phyloP scores from a whole-genome alignment of 2,888 invertebrate species.

The Drosophila cracens region DNA sequence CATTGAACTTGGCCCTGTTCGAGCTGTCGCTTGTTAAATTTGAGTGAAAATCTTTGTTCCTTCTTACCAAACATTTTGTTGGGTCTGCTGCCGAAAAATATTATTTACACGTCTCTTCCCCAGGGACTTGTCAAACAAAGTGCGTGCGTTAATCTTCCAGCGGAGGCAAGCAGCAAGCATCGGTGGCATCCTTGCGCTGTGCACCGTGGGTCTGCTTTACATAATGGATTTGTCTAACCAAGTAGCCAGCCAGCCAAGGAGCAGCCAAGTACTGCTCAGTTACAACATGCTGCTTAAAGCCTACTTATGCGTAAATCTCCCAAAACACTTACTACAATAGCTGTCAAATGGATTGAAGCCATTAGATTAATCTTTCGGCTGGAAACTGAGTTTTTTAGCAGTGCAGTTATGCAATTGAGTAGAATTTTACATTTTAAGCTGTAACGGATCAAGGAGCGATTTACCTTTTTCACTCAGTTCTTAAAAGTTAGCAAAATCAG shows the following conservation, averaged over 20 bases:
- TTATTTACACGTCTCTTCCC: constrained; percentile 35
- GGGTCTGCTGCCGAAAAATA: constrained; percentile 24
- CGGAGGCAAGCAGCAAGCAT: too few species aligned
- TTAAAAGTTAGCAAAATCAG: neutral
- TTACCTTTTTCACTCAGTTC: neutral
- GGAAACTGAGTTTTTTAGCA: neutral
- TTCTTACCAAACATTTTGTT: neutral
- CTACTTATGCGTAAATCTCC: neutral
- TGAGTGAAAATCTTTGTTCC: constrained; percentile 53
- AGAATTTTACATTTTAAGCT: neutral
- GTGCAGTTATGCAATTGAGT: neutral
- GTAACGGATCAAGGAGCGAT: neutral
- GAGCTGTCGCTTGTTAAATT: constrained; percentile 36
- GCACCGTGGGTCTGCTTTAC: constrained; percentile 51
- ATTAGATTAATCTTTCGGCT: neutral
- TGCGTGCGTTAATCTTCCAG: constrained; percentile 67
- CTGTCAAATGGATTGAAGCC: neutral
- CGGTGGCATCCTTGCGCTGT: constrained; percentile 16
- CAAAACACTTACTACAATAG: neutral
- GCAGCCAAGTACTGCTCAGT: neutral
- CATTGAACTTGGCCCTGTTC: constrained; percentile 68
- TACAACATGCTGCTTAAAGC: constrained; percentile 2
- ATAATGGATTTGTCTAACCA: constrained; percentile 7
- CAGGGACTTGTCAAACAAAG: constrained; percentile 60
- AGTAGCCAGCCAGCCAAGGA: neutral